phyloP scores from a whole-genome alignment of 2,113 vertebrate species.

The Cynoglossus semilaevis region DNA sequence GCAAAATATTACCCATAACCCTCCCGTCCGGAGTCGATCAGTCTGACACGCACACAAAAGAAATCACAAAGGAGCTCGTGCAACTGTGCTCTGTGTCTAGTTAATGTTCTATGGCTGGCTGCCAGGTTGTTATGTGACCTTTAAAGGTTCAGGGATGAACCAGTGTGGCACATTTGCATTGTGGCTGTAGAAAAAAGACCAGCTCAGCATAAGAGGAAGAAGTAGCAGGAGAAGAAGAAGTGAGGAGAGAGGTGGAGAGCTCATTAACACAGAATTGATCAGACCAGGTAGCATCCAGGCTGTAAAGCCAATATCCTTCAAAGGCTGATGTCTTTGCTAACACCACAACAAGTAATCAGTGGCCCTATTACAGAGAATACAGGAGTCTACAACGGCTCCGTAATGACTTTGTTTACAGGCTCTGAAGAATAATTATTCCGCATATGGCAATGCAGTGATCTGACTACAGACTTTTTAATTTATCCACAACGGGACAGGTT shows the following conservation, averaged over 20 bases:
- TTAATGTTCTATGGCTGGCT: slow-evolving; percentile 19
- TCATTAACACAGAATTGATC: slow-evolving; percentile 62
- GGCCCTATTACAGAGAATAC: slow-evolving; percentile 19
- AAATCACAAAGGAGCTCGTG: background rate
- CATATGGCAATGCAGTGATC: slow-evolving; percentile 11
- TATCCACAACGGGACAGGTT: slow-evolving; percentile 20
- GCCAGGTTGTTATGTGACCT: slow-evolving; percentile 40
- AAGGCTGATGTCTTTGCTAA: slow-evolving; percentile 55
- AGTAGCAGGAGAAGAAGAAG: slow-evolving; percentile 15
- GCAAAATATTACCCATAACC: slow-evolving; percentile 14
- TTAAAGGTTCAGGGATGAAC: slow-evolving; percentile 36
- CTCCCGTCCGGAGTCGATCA: slow-evolving; percentile 3
- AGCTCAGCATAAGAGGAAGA: slow-evolving; percentile 39
- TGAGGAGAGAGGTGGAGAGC: slow-evolving; percentile 25
- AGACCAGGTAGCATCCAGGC: slow-evolving; percentile 26
- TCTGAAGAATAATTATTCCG: slow-evolving; percentile 41
- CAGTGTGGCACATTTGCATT: slow-evolving; percentile 3
- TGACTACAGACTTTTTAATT: slow-evolving; percentile 17
- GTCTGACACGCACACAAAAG: background rate
- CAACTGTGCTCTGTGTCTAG: background rate
- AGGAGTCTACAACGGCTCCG: slow-evolving; percentile 15
- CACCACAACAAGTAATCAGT: slow-evolving; percentile 53
- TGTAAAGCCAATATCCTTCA: slow-evolving; percentile 50
- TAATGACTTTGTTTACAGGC: slow-evolving; percentile 58
- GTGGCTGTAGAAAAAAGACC: slow-evolving; percentile 21